Conservation (phyloP, 2,113 vertebrate species). For the Oreocharis arfaki region DNA sequence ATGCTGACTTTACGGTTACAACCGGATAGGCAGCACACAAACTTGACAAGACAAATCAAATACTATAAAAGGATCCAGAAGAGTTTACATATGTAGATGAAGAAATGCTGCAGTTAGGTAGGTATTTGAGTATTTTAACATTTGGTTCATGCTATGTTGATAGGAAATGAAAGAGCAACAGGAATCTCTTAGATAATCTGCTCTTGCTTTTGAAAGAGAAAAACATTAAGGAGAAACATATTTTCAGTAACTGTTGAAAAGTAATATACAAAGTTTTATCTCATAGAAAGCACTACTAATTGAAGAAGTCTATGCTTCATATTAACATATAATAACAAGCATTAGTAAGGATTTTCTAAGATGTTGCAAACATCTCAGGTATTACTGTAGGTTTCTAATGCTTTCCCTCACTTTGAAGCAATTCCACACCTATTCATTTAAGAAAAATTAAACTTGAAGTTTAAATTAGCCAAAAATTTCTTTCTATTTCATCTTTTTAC, state of each 20-base stretch:
- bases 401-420: neutral
- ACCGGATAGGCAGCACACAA: neutral
- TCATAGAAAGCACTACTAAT: neutral
- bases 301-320: neutral
- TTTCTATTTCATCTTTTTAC: neutral
- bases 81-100: neutral
- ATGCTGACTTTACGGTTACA: neutral
- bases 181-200: rapidly evolving
- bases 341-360: neutral
- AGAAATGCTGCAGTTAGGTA: neutral
- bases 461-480: neutral
- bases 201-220: neutral
- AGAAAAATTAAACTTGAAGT: neutral
- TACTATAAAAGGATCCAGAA: neutral
- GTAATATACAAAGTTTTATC: neutral
- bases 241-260: neutral
- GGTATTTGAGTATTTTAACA: neutral
- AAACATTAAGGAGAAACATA: neutral
- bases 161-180: neutral
- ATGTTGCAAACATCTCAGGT: neutral
- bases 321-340: neutral
- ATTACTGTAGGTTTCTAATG: neutral
- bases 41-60: neutral
- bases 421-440: neutral
- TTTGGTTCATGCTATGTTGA: neutral